Evolutionary conservation across 2,888 invertebrate genomes (phyloP), one percentile per base, ranked within the genome.

Genomic region (Dromius quadrimaculatus): DNA sequence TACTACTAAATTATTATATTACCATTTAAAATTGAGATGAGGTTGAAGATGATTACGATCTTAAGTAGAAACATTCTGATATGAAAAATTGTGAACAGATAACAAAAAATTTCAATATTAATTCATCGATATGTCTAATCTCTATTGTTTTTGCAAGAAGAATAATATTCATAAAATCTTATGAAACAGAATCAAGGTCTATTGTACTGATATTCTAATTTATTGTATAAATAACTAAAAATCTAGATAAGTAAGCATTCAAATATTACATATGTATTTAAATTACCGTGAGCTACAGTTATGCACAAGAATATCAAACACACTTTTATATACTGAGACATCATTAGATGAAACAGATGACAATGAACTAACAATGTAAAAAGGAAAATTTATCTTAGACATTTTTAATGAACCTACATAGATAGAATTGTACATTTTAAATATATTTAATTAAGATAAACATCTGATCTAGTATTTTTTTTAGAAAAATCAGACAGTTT

Each of bases 291-390:
- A 15, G 13, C 6, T 1, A 54, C 23, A 54, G 9, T 28, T 54
- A 6, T 54, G 50, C 13, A 54, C 50, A 23, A 8, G 23, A 54
- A 54, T 11, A 54, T 54, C 5, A 54, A n/a, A 54, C 32, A 54
- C 13, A 54, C 50, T 23, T 13, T 54, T 23, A 28, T 11, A 28
- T 8, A 23, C 5, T 28, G 13, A 54, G 15, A 54, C 50, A 54
- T 54, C 15, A 15, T 54, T 54, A 54, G 28, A 54, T 54, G 28
- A 54, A n/a, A 1, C n/a, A 47, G 13, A 54, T 32, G 15, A 54
- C 8, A 15, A 54, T 1, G 23, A 15, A 17, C 41, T 28, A 54
- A 50, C 28, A 50, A 23, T 50, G 23, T 23, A 32, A 8, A 15
- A n/a, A 23, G 13, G n/a, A 47, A 9, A 28, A 36, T 41, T 54